Base-by-base conservation (phyloP, 2,797 vertebrate genomes). In the Xerus rutilus region DNA sequence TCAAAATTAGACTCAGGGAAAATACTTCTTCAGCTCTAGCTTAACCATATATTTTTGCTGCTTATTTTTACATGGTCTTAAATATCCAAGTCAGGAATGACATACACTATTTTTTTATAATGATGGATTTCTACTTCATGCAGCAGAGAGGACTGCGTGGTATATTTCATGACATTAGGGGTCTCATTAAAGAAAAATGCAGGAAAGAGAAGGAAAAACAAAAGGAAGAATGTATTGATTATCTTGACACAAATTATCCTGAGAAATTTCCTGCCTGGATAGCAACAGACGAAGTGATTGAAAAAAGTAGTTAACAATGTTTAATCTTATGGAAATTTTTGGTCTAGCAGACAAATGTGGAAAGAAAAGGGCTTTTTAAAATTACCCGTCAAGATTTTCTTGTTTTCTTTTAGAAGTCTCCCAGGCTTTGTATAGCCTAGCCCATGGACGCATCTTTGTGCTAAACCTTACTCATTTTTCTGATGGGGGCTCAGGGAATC, bases 181-280 rank as follows among this genome's bases (percentile, higher is more conserved):
- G 8, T 93, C 57, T 86, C 64, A 32, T n/a, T 89, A 85, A 94
- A 59, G 32, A 83, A 52, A 9, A 90, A 11, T 9, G 15, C 2
- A 74, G 28, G 20, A 69, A 92, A 72, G 15, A 54, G 0, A 47
- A 69, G n/a, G n/a, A 76, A 47, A 49, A 91, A 15, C 5, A 32
- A 94, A 96, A 45, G 25, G 43, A 93, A 77, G 35, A 88, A 64
- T 62, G 1, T 73, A 81, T 32, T n/a, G 35, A 95, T 88, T 88
- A 78, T n/a, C 49, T 82, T 73, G 28, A 77, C 1, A 15, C 20
- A 91, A 81, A 77, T 90, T 78, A 97, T 82, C 67, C 72, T 30
- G 28, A 81, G 54, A 90, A 93, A 92, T 17, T 15, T 91, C 23
- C 32, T 81, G 32, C 5, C 39, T 85, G 17, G 17, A 86, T 12